Evolutionary conservation across 2,797 vertebrate genomes (phyloP), one percentile per base, ranked within the genome.

Genomic region (Petrocephalus schoutedeni): DNA sequence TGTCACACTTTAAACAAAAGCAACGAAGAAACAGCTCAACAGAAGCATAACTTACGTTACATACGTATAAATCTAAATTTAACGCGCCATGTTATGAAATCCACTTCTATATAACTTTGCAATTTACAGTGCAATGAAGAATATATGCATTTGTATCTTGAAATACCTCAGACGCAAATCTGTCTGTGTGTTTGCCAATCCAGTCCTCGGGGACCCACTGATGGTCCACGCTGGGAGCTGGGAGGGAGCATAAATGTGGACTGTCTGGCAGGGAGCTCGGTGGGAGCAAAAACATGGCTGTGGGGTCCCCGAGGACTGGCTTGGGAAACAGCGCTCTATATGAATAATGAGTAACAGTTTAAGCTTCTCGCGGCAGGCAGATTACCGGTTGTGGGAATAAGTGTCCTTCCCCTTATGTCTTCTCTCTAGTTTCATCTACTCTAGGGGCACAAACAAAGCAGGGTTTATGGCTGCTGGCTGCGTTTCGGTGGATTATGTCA

Each of bases 401-500:
- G 64, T 36, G 28, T 77, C 41, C 32, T 77, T 77, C 71, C 32
- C 16, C 36, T 41, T 45, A n/a, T 45, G 16, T 77, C 71, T n/a
- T n/a, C 19, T 77, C 1, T 45, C 71, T 41, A 77, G 71, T 45
- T 77, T 77, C 16, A 45, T 2, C 32, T 77, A 57, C 9, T 12
- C n/a, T 14, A 14, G 54, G 54, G 21, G 32, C 4, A n/a, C 21
- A 41, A 36, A 54, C 23, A 86, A 16, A 28, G 84, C 16, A n/a
- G 56, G 56, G 1, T 4, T 32, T 21, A 56, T 56, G 21, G n/a
- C 1, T 54, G 14, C 21, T 85, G 23, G 80, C 45, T 53, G 53
- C 2, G 3, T 12, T 16, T 89, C 9, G 91, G 14, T 91, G 12
- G 41, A 14, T 36, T 84, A 23, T 84, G 86, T 59, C 49, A 74